phyloP scores from a whole-genome alignment of 2,113 vertebrate genomes.

The Callorhinus ursinus region DNA sequence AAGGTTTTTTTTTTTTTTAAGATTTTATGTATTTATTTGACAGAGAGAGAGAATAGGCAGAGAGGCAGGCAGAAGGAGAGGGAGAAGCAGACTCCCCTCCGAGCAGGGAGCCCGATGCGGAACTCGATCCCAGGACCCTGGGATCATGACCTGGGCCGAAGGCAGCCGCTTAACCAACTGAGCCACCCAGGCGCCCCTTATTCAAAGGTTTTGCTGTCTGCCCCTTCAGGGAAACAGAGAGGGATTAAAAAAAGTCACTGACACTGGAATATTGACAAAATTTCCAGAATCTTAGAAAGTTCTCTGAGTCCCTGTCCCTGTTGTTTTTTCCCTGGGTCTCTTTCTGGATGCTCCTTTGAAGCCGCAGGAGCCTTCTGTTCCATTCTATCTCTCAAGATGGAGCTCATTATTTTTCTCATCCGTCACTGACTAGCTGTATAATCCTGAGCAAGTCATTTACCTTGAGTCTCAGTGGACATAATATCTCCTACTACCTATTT shows the following conservation, averaged over 20 bases:
- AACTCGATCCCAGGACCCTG: too few species aligned
- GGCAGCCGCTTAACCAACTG: too few species aligned
- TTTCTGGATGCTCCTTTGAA: conserved; percentile 7
- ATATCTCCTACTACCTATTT: neutral
- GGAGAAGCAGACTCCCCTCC: too few species aligned
- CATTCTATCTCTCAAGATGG: neutral
- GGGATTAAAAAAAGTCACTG: neutral
- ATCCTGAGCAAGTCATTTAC: neutral
- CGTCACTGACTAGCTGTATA: neutral
- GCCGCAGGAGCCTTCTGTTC: neutral
- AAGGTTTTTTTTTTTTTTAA: neutral
- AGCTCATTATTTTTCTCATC: neutral
- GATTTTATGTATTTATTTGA: too few species aligned
- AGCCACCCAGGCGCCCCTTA: neutral
- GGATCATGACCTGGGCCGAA: too few species aligned
- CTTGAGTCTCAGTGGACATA: neutral
- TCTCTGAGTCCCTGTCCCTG: neutral
- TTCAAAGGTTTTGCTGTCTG: neutral
- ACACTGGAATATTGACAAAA: neutral
- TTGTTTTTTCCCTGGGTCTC: neutral
- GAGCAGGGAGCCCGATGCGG: too few species aligned
- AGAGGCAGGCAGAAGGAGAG: too few species aligned
- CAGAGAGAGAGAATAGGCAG: too few species aligned
- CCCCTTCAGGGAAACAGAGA: neutral
- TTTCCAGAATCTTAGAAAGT: neutral